These are phyloP conservation scores for Perccottus glenii DNA, from an alignment of 2,113 vertebrate genomes.

Conservation along the genomic window DNA sequence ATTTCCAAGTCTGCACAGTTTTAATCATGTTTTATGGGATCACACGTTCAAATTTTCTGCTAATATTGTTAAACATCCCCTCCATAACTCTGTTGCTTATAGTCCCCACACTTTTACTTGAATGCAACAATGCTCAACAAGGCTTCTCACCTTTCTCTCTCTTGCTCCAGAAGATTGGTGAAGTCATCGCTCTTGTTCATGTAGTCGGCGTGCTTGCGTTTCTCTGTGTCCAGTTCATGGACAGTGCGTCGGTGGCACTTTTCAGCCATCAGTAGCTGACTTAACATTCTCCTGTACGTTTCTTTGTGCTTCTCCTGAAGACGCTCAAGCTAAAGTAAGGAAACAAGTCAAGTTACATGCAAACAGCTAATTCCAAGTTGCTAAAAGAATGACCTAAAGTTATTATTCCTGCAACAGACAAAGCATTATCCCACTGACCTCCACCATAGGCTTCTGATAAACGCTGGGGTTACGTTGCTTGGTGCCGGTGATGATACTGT, in stretches of 20 bases:
- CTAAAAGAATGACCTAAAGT: not conserved
- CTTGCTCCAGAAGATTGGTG: slow-evolving; percentile 97
- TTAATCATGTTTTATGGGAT: no score
- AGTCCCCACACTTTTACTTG: no score
- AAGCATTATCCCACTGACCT: slow-evolving; percentile 77
- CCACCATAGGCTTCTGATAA: slow-evolving; percentile 92
- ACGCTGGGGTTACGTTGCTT: slow-evolving; percentile 83
- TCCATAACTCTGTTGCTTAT: no score
- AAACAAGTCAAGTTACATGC: not conserved
- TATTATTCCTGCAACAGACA: no score
- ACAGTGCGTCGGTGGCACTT: slow-evolving; percentile 94
- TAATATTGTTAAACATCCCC: no score
- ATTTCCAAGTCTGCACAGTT: no score
- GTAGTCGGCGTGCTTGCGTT: slow-evolving; percentile 94
- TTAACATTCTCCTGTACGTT: slow-evolving; percentile 94
- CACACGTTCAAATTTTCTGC: no score
- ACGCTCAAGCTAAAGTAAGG: slow-evolving; percentile 85
- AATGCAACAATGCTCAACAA: not conserved
- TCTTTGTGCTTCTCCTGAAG: slow-evolving; percentile 95
- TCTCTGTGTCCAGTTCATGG: slow-evolving; percentile 92
- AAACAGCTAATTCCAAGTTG: not conserved
- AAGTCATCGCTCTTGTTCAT: slow-evolving; percentile 99
- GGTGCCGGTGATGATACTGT: slow-evolving; percentile 82
- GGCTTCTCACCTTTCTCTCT: slow-evolving; percentile 89
- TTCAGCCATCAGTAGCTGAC: slow-evolving; percentile 93